phyloP scores from a whole-genome alignment of 2,888 invertebrate genomes.

The Sminthurinus aureus region DNA sequence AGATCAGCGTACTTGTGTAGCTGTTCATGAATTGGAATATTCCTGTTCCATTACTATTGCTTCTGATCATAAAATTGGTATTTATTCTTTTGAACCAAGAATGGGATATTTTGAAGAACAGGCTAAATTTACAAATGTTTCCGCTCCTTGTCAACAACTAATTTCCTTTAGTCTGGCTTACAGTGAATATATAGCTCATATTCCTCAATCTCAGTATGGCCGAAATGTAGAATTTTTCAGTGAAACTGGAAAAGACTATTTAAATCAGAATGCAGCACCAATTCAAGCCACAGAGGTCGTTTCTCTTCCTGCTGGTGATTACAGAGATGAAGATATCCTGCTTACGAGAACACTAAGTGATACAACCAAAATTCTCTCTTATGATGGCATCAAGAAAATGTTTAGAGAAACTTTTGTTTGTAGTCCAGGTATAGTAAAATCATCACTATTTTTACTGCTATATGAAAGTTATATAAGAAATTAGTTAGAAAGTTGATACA shows the following conservation, averaged over 20 bases:
- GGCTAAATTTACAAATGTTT: constrained; percentile 23
- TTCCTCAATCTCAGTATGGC: constrained; percentile 21
- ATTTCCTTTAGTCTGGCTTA: constrained; percentile 49
- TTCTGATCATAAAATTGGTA: constrained; percentile 7
- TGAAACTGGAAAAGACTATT: constrained; percentile 45
- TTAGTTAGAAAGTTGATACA: too few species aligned
- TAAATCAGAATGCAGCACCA: constrained; percentile 16
- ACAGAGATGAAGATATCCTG: constrained; percentile 47
- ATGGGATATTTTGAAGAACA: constrained; percentile 31
- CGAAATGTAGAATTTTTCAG: constrained; percentile 41
- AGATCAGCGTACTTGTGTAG: constrained; percentile 19
- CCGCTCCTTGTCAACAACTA: constrained; percentile 31
- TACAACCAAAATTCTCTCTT: constrained; percentile 38
- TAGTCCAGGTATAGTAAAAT: constrained; percentile 32
- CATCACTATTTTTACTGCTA: background rate
- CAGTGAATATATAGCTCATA: constrained; percentile 47
- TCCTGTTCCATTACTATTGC: constrained; percentile 45
- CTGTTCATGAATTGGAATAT: constrained; percentile 46
- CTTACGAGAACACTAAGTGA: constrained; percentile 27
- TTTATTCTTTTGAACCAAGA: constrained; percentile 42
- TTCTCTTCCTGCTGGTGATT: constrained; percentile 43
- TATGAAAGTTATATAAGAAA: too few species aligned
- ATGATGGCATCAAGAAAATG: constrained; percentile 41
- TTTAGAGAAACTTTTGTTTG: constrained; percentile 40
- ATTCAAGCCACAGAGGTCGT: constrained; percentile 39